These are phyloP conservation scores for Bemisia tabaci DNA, from an alignment of 1,140 invertebrate species.

Conservation along the genomic window DNA sequence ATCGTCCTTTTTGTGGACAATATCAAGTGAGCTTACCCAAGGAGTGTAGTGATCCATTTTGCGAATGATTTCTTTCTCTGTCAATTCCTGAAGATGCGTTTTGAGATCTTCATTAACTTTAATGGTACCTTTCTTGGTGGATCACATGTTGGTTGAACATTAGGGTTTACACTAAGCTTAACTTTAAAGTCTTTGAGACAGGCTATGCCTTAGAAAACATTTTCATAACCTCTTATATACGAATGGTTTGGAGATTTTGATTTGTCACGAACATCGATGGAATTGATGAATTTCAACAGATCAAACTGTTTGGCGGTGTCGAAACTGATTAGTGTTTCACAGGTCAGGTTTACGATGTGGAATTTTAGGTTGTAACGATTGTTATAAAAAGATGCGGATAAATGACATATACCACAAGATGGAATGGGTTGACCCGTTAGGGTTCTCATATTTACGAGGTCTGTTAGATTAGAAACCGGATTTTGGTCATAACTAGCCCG, in stretches of 20 bases:
- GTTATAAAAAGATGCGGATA: background rate
- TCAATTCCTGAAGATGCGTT: too few relatives aligned
- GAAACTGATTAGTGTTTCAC: slow-evolving; percentile 5
- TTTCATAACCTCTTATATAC: too few relatives aligned
- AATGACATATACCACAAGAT: too few relatives aligned
- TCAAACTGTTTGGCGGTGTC: slow-evolving; percentile 13
- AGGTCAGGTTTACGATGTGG: slow-evolving; percentile 5
- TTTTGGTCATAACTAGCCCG: too few relatives aligned
- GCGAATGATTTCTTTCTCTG: too few relatives aligned
- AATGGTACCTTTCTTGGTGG: slow-evolving; percentile 28
- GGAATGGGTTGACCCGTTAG: too few relatives aligned
- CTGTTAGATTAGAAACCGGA: too few relatives aligned
- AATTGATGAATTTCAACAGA: background rate
- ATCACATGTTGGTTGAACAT: slow-evolving; percentile 20
- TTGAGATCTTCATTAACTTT: slow-evolving; percentile 23
- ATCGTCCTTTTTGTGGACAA: too few relatives aligned
- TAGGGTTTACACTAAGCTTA: slow-evolving; percentile 13
- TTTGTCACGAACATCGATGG: slow-evolving; percentile 12
- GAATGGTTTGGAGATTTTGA: too few relatives aligned
- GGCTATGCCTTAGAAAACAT: slow-evolving; percentile 16
- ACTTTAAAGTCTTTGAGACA: slow-evolving; percentile 13
- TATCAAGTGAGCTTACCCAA: slow-evolving; percentile 35
- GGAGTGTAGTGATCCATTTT: slow-evolving; percentile 29
- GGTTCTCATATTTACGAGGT: too few relatives aligned
- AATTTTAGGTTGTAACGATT: background rate